Conservation (phyloP, 2,888 invertebrate species). For the Helobdella robusta region DNA sequence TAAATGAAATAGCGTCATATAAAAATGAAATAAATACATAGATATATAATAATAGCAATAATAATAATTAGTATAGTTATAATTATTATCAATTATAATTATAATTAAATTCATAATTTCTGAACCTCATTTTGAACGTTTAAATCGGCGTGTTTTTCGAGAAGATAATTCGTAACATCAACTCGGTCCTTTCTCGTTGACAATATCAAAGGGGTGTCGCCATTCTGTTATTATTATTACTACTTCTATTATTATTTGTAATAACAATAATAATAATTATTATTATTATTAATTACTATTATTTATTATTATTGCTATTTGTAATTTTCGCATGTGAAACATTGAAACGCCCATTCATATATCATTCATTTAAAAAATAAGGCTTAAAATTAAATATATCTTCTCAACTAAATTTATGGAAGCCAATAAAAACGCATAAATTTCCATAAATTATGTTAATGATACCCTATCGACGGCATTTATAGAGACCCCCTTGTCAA, state of each 20-base stretch:
- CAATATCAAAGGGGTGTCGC: not conserved
- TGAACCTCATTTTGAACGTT: not conserved
- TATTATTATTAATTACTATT: not conserved
- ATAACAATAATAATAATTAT: not conserved
- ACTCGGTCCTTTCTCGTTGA: not conserved
- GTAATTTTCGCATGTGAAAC: too few species aligned
- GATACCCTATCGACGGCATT: constrained; percentile 5
- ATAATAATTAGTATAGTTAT: too few species aligned
- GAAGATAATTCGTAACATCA: not conserved
- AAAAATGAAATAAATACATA: too few species aligned
- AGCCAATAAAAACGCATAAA: not conserved
- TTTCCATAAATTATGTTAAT: not conserved
- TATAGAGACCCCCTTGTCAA: constrained; percentile 41
- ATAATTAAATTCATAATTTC: too few species aligned
- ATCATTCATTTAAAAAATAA: too few species aligned
- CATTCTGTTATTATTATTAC: not conserved
- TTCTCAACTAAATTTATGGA: not conserved
- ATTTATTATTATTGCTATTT: too few species aligned
- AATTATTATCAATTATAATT: too few species aligned
- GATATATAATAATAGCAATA: too few species aligned
- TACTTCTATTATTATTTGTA: not conserved
- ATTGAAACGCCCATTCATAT: too few species aligned
- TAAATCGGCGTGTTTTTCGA: not conserved
- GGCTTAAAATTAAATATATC: too few species aligned
- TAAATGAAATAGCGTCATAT: too few species aligned